Percentiles rank a stretch among this genome's conserved stretches.
Conservation (phyloP, 2,113 vertebrate genomes). For the Sphyrna mokarran region DNA sequence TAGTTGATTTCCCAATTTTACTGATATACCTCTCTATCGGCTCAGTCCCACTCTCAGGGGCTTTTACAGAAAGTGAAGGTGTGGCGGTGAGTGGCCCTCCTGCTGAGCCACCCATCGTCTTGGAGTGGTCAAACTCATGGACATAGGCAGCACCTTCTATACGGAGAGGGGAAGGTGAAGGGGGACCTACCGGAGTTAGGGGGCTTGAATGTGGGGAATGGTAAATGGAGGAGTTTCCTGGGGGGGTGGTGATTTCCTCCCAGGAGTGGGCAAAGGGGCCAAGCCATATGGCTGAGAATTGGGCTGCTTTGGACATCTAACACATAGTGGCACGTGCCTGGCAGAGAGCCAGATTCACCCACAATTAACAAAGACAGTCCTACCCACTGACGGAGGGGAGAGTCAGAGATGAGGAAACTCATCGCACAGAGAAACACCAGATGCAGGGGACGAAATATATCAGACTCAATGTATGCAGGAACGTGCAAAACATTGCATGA, state of each 20-base stretch:
- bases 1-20: too few species aligned
- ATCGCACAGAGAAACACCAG: not conserved
- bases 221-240: not conserved
- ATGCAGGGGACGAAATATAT: not conserved
- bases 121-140: not conserved
- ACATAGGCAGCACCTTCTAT: not conserved
- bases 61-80: not conserved
- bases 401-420: too few species aligned
- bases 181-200: too few species aligned
- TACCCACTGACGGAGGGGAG: not conserved
- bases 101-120: not conserved
- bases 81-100: not conserved
- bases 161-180: not conserved
- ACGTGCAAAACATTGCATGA: not conserved
- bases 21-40: not conserved
- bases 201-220: not conserved
- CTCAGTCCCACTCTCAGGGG: not conserved
- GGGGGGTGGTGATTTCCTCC: not conserved
- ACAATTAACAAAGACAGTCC: not conserved
- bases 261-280: not conserved
- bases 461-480: not conserved
- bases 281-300: not conserved
- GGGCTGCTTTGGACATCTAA: not conserved
- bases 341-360: not conserved
- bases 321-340: not conserved